Conservation (phyloP, 2,797 vertebrate genomes). For the Falco concolor region DNA sequence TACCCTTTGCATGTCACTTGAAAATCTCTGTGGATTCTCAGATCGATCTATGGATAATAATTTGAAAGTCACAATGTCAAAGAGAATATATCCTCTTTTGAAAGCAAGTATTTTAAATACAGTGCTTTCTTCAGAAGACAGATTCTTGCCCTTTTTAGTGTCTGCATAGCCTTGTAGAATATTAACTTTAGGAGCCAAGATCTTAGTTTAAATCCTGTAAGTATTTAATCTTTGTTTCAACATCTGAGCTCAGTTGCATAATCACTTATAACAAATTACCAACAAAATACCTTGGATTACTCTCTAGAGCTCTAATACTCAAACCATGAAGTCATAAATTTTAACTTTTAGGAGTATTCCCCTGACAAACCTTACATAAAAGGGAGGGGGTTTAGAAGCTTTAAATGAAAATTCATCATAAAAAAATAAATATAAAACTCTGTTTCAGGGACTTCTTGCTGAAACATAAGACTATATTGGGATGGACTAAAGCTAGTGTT, state of each 20-base stretch:
- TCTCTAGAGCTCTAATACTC: background rate
- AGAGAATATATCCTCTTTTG: background rate
- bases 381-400: background rate
- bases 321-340: background rate
- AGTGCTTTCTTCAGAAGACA: background rate
- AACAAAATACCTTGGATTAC: background rate
- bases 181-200: background rate
- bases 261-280: constrained; percentile 5
- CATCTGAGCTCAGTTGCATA: background rate
- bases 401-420: background rate
- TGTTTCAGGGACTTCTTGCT: background rate
- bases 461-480: background rate
- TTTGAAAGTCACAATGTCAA: background rate
- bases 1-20: background rate
- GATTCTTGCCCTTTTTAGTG: background rate
- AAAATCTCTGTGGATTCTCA: background rate
- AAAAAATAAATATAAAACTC: background rate
- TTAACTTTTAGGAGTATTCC: background rate
- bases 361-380: background rate
- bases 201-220: constrained; percentile 16
- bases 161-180: background rate
- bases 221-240: constrained; percentile 5
- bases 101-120: background rate
- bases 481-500: background rate
- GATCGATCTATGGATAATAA: background rate